phyloP scores from a whole-genome alignment of 2,888 invertebrate species.

The Sicus ferrugineus region DNA sequence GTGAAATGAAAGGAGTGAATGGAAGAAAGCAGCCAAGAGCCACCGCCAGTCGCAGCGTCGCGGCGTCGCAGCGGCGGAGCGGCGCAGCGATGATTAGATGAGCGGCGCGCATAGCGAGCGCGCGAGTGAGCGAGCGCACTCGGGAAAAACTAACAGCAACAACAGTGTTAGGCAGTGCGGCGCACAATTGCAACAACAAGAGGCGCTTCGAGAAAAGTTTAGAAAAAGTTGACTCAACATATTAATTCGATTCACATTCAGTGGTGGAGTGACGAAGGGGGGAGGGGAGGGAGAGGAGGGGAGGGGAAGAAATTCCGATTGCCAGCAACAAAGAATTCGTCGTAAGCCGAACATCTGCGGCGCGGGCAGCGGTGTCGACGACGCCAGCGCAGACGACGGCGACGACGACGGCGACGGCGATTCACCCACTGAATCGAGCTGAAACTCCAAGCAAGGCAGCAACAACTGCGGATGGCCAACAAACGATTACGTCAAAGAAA shows the following conservation, averaged over 20 bases:
- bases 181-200: slow-evolving; percentile 37
- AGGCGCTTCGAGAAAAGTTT: not conserved
- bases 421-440: slow-evolving; percentile 32
- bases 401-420: slow-evolving; percentile 43
- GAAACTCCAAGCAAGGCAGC: not conserved
- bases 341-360: slow-evolving; percentile 20
- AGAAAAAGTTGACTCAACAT: slow-evolving; percentile 10
- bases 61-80: not conserved
- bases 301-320: not conserved
- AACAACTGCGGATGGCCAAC: not conserved
- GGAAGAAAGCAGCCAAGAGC: slow-evolving; percentile 63
- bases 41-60: slow-evolving; percentile 29
- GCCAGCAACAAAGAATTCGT: not conserved
- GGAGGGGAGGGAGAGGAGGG: not conserved
- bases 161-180: slow-evolving; percentile 37
- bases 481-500: slow-evolving; percentile 23
- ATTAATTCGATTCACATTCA: not conserved
- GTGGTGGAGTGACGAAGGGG: not conserved
- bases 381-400: slow-evolving; percentile 37
- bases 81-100: slow-evolving; percentile 13
- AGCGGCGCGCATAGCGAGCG: slow-evolving; percentile 13
- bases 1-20: slow-evolving; percentile 66
- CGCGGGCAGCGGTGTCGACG: slow-evolving; percentile 43
- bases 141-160: slow-evolving; percentile 41
- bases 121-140: slow-evolving; percentile 41